Conservation (phyloP, 2,797 vertebrate genomes). For the Balearica regulorum region DNA sequence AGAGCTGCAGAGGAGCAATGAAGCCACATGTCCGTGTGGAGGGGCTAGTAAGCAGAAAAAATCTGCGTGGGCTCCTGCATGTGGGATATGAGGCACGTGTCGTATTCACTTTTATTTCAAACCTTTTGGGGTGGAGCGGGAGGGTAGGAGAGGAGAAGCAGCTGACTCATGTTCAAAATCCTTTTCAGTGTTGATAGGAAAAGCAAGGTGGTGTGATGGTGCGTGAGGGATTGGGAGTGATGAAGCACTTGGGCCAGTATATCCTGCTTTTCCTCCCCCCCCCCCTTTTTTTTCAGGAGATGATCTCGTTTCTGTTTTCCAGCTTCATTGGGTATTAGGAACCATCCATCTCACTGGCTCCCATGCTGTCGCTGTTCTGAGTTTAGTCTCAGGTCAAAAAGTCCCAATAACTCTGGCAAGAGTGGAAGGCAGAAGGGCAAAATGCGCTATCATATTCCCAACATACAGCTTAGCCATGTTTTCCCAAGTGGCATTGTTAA, state of each 20-base stretch:
- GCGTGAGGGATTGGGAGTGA: neutral
- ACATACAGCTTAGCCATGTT: neutral
- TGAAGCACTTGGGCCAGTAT: neutral
- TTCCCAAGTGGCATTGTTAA: neutral
- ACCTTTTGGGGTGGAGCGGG: neutral
- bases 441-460: neutral
- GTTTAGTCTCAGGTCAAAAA: neutral
- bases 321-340: neutral
- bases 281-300: neutral
- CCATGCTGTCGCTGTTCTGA: neutral
- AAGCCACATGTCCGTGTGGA: neutral
- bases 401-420: neutral
- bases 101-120: neutral
- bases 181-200: neutral
- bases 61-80: neutral
- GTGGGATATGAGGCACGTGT: rapidly evolving
- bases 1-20: neutral
- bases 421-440: neutral
- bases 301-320: neutral
- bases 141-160: neutral
- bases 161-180: neutral
- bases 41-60: neutral
- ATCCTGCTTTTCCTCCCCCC: neutral
- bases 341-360: neutral
- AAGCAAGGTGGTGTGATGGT: neutral